Evolutionary conservation across 2,797 vertebrate genomes (phyloP).

Genomic region (Alectoris magna): DNA sequence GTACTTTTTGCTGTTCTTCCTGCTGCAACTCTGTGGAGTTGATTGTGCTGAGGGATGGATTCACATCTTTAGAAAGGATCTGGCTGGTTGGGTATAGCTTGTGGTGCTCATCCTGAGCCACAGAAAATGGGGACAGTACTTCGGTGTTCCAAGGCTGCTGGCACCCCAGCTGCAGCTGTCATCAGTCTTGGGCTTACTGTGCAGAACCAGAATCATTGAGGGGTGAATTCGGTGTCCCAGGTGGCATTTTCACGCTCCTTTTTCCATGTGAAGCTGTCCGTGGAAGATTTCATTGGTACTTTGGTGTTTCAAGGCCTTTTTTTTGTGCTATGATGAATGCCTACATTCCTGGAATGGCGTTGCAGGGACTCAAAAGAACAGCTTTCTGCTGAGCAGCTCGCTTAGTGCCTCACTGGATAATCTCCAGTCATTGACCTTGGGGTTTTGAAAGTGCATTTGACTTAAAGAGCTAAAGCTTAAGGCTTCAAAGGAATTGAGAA

Average conservation of each 20-base stretch:
- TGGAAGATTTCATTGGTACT: not conserved
- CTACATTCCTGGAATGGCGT: not conserved
- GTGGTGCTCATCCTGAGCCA: not conserved
- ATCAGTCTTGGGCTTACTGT: accelerated
- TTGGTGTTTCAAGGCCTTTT: not conserved
- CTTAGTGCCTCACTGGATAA: not conserved
- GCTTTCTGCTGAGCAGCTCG: slow-evolving; percentile 8
- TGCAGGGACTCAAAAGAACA: not conserved
- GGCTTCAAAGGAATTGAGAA: slow-evolving; percentile 19
- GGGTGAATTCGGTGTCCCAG: not conserved
- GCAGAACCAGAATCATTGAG: not conserved
- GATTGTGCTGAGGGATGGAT: not conserved
- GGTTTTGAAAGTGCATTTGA: slow-evolving; percentile 29
- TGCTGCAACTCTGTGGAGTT: not conserved
- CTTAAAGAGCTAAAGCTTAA: slow-evolving; percentile 45
- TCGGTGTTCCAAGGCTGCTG: not conserved
- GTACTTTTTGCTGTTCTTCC: not conserved
- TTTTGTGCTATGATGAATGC: not conserved
- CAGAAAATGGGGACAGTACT: accelerated
- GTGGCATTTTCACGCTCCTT: not conserved
- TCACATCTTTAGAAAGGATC: not conserved
- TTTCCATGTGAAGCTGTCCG: not conserved
- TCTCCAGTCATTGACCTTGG: slow-evolving; percentile 34
- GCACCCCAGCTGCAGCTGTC: accelerated
- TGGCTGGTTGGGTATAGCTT: accelerated